Evolutionary conservation across 2,113 vertebrate genomes (phyloP).

Genomic region (Periophthalmodon schlosseri): DNA sequence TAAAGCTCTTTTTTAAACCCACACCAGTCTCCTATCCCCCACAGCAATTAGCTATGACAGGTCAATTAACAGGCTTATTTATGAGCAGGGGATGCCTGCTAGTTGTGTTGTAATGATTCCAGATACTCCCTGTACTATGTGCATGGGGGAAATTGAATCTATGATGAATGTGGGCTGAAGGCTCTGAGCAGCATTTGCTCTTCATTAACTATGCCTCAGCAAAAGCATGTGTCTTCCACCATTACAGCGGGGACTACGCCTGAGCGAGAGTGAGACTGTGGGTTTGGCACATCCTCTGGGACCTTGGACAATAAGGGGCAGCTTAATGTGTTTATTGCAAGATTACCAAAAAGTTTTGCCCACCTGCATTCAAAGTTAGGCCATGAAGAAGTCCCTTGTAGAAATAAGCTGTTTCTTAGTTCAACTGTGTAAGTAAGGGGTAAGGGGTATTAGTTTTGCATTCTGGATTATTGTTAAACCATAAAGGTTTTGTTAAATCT

Average conservation of each 20-base stretch:
- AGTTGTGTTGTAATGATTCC: constrained; percentile 74
- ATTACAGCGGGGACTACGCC: constrained; percentile 32
- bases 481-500: not conserved
- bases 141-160: constrained; percentile 67
- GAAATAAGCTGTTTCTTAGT: not conserved
- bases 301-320: not conserved
- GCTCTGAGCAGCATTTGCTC: constrained; percentile 56
- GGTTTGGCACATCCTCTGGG: constrained; percentile 15
- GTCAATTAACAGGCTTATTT: constrained; percentile 76
- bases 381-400: not conserved
- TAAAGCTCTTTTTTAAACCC: constrained; percentile 29
- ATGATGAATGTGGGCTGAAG: constrained; percentile 71
- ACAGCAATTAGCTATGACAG: constrained; percentile 76
- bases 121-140: constrained; percentile 60
- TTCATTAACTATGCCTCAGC: constrained; percentile 62
- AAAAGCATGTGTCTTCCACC: constrained; percentile 51
- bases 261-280: constrained; percentile 30
- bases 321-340: constrained; percentile 1
- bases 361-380: not conserved
- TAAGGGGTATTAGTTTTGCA: not conserved
- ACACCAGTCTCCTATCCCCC: constrained; percentile 57
- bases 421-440: not conserved
- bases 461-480: not conserved
- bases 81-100: constrained; percentile 65
- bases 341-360: constrained; percentile 18